A percentile compares a stretch with the other conserved stretches of the same genome.
Conservation (phyloP, 2,797 vertebrate species). For the Chiroxiphia lanceolata region DNA sequence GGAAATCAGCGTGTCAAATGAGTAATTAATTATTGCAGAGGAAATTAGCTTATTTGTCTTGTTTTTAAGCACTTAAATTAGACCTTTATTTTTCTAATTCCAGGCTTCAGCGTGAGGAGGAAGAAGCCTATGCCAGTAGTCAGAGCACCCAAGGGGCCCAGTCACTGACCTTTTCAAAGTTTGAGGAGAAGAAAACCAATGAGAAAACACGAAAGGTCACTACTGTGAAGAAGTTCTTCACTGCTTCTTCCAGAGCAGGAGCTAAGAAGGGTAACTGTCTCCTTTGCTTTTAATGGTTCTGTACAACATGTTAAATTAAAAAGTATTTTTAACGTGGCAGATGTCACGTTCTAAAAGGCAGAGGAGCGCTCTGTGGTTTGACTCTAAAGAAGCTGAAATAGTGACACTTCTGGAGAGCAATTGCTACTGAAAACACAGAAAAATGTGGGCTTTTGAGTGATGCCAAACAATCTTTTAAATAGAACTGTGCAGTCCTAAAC, state of each 20-base stretch:
- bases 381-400: background rate
- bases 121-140: slow-evolving; percentile 92
- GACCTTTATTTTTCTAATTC: background rate
- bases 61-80: background rate
- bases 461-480: background rate
- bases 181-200: slow-evolving; percentile 98
- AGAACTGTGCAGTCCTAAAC: background rate
- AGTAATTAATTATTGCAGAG: background rate
- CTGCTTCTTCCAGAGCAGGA: slow-evolving; percentile 89
- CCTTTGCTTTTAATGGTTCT: background rate
- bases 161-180: slow-evolving; percentile 92
- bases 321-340: background rate
- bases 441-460: background rate
- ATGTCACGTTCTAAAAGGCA: background rate
- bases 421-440: background rate
- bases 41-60: background rate
- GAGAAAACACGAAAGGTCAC: slow-evolving; percentile 96
- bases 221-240: slow-evolving; percentile 98
- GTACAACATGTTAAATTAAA: background rate
- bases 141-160: slow-evolving; percentile 83
- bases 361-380: background rate
- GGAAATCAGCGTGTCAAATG: background rate
- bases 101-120: slow-evolving; percentile 96
- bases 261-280: slow-evolving; percentile 88
- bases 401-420: background rate